Conservation (phyloP, 2,797 vertebrate species). For the Gymnopithys bicolor region DNA sequence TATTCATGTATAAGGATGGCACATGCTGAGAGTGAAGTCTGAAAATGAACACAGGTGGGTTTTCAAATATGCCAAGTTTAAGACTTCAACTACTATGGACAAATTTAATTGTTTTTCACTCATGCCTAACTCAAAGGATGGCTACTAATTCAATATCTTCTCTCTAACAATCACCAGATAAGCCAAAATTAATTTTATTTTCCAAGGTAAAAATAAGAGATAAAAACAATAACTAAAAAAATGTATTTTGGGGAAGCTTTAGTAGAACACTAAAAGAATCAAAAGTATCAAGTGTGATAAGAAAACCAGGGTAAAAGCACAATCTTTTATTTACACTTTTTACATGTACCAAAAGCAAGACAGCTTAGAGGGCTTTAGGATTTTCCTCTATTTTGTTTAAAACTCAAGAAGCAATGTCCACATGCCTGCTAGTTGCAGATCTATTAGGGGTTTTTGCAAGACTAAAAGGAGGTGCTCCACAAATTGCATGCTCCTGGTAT, state of each 20-base stretch:
- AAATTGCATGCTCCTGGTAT: neutral
- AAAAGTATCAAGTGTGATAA: too few species aligned
- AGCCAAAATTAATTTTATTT: neutral
- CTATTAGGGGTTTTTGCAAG: rapidly evolving
- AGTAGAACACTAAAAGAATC: neutral
- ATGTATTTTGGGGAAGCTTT: neutral
- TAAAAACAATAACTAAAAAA: too few species aligned
- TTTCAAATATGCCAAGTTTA: neutral
- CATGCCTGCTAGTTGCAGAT: neutral
- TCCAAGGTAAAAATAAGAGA: neutral
- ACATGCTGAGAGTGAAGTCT: neutral
- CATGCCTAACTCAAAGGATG: neutral
- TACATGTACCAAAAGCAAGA: neutral
- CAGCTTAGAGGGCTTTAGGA: neutral
- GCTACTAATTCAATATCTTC: neutral
- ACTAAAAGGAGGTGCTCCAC: neutral
- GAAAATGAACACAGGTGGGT: neutral
- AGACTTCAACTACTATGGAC: neutral
- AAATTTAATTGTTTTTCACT: neutral
- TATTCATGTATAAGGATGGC: neutral
- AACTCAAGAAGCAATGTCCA: neutral
- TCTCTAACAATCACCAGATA: neutral
- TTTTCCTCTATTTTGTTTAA: neutral
- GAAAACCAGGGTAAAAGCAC: too few species aligned
- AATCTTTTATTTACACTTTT: neutral